Percentiles rank a stretch among this genome's conserved stretches.
Conservation (phyloP, 2,797 vertebrate genomes). For the Nasua narica region DNA sequence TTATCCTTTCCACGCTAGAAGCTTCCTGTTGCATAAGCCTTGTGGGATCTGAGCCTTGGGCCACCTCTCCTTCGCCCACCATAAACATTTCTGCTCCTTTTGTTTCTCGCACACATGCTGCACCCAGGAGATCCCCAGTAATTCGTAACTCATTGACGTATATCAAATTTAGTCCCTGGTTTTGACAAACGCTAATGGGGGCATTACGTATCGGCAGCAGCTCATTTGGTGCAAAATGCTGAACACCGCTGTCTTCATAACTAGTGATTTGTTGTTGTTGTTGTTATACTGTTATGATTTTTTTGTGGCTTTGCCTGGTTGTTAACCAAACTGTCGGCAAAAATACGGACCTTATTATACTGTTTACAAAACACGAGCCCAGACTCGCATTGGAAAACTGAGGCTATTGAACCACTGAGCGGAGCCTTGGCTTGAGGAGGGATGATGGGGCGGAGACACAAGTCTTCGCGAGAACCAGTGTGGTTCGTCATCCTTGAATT, state of each 20-base stretch:
- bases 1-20: neutral
- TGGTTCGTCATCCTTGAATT: neutral
- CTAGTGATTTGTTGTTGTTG: neutral
- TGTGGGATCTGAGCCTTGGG: neutral
- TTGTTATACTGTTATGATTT: neutral
- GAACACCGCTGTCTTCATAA: neutral
- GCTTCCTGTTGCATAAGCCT: neutral
- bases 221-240: neutral
- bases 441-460: neutral
- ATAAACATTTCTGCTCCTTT: neutral
- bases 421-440: neutral
- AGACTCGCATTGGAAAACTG: neutral
- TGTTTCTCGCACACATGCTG: neutral
- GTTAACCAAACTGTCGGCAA: neutral
- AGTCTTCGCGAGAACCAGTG: neutral
- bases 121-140: neutral
- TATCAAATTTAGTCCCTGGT: neutral
- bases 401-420: neutral
- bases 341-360: neutral
- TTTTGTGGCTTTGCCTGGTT: neutral
- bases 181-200: neutral
- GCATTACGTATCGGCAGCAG: neutral
- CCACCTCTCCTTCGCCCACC: neutral
- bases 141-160: neutral
- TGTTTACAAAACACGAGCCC: neutral